A percentile compares a stretch with the other conserved stretches of the same genome.
These are phyloP conservation scores for Conus betulinus DNA, from an alignment of 1,140 invertebrate species.

Conservation along the genomic window DNA sequence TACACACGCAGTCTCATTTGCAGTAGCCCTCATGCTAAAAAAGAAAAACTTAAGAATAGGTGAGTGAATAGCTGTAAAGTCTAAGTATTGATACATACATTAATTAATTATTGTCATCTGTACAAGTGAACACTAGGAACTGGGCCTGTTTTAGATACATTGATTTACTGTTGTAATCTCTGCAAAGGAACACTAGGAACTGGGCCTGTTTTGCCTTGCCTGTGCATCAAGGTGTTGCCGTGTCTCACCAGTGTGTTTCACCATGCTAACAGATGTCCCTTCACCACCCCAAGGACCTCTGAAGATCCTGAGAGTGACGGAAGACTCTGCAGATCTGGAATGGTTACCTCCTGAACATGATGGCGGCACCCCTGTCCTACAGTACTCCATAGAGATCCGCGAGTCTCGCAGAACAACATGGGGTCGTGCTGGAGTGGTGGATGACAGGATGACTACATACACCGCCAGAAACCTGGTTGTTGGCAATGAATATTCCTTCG, in stretches of 20 bases:
- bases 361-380: conserved; percentile 93
- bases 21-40: too few species aligned
- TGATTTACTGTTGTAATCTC: too few species aligned
- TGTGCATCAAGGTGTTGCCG: too few species aligned
- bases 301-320: conserved; percentile 92
- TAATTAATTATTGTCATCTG: too few species aligned
- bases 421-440: conserved; percentile 85
- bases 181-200: too few species aligned
- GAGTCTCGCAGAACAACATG: conserved; percentile 83
- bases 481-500: conserved; percentile 95
- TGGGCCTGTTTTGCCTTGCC: too few species aligned
- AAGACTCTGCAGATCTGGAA: conserved; percentile 93
- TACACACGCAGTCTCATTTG: too few species aligned
- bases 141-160: too few species aligned
- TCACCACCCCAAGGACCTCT: conserved; percentile 94
- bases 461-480: conserved; percentile 83
- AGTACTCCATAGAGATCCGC: conserved; percentile 96
- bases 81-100: too few species aligned
- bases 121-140: too few species aligned
- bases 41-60: too few species aligned
- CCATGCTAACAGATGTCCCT: conserved; percentile 82
- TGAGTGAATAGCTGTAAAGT: too few species aligned
- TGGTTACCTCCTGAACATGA: conserved; percentile 96
- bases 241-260: neutral
- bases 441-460: conserved; percentile 76